A percentile compares a stretch with the other conserved stretches of the same genome.
These are phyloP conservation scores for Podiceps cristatus DNA, from an alignment of 2,113 vertebrate species.

Conservation along the genomic window DNA sequence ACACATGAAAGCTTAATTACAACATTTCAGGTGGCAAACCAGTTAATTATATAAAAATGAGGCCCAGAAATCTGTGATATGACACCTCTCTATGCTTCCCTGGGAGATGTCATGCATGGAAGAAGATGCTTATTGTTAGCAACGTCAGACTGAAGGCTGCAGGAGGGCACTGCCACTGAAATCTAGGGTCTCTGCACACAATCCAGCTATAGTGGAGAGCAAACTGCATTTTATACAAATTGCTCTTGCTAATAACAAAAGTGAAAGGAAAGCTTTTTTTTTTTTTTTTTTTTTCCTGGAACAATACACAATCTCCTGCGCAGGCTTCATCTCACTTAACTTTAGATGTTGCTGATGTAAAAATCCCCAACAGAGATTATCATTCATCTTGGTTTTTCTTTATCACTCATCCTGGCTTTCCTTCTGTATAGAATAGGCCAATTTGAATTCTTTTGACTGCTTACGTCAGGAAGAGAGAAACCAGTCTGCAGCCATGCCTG, in stretches of 20 bases:
- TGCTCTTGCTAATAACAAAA: background rate
- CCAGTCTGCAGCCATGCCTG: background rate
- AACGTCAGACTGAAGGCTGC: background rate
- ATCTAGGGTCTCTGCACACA: background rate
- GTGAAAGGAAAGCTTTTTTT: slow-evolving; percentile 2
- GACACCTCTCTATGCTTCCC: slow-evolving; percentile 7
- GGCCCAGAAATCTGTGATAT: slow-evolving; percentile 39
- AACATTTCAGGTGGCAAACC: slow-evolving; percentile 58
- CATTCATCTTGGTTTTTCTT: background rate
- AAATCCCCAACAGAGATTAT: background rate
- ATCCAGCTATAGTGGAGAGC: background rate
- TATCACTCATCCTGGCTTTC: background rate
- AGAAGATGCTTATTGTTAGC: slow-evolving; percentile 30
- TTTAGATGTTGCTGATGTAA: slow-evolving; percentile 38
- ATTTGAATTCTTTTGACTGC: background rate
- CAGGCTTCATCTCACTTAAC: background rate
- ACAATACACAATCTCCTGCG: background rate
- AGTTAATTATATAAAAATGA: slow-evolving; percentile 55
- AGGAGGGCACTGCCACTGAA: background rate
- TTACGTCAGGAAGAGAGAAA: background rate
- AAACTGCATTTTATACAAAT: background rate
- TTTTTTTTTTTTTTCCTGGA: background rate
- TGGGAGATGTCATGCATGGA: background rate
- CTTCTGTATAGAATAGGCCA: background rate
- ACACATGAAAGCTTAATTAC: slow-evolving; percentile 64